phyloP scores from a whole-genome alignment of 2,888 invertebrate genomes.

The Mythimna ferrago region DNA sequence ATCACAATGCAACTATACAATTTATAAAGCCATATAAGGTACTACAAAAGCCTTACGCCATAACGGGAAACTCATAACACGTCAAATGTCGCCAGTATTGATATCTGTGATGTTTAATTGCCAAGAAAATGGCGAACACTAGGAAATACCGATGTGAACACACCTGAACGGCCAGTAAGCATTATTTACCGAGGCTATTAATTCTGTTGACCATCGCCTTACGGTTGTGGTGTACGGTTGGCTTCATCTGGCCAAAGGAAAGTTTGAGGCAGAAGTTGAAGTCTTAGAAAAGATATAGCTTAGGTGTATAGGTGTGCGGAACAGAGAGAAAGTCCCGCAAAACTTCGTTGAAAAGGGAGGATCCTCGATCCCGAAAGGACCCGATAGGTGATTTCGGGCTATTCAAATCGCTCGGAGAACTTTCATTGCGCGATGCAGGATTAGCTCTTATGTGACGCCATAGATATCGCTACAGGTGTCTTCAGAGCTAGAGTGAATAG shows the following conservation, averaged over 20 bases:
- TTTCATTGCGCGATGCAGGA: no score
- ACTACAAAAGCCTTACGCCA: constrained; percentile 11
- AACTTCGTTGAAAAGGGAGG: no score
- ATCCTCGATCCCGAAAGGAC: no score
- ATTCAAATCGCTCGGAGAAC: no score
- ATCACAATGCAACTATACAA: neutral
- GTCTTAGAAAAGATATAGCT: neutral
- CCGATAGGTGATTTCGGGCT: no score
- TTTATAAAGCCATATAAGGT: neutral
- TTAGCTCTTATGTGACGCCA: no score
- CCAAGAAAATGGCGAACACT: constrained; percentile 42
- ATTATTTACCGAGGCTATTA: constrained; percentile 60
- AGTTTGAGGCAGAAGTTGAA: constrained; percentile 36
- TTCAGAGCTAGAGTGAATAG: no score
- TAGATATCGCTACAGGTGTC: no score
- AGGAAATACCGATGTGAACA: constrained; percentile 48
- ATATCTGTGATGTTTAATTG: constrained; percentile 52
- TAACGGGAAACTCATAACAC: constrained; percentile 29
- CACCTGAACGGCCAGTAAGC: constrained; percentile 45
- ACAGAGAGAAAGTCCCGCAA: no score
- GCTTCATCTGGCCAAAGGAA: neutral
- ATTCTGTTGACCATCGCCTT: constrained; percentile 50
- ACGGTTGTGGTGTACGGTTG: constrained; percentile 49
- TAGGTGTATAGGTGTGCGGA: no score
- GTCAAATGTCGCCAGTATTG: constrained; percentile 34